phyloP scores from a whole-genome alignment of 2,888 invertebrate genomes.

The Archips crataeganus region DNA sequence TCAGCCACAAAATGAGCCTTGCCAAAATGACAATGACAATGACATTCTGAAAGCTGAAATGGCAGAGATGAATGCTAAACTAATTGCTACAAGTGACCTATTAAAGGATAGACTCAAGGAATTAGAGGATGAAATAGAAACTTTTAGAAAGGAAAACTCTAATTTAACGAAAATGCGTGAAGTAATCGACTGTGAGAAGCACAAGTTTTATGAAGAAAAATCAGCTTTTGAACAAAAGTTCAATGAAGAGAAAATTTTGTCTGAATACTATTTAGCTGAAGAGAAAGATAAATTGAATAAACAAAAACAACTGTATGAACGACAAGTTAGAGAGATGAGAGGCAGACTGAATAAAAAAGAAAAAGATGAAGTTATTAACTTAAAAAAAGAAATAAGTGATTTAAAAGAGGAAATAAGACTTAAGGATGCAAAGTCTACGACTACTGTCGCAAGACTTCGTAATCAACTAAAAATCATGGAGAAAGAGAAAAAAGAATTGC shows the following conservation, averaged over 20 bases:
- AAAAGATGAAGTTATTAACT: constrained; percentile 88
- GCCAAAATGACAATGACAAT: constrained; percentile 63
- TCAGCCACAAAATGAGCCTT: constrained; percentile 44
- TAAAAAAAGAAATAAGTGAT: constrained; percentile 88
- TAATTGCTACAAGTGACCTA: constrained; percentile 85
- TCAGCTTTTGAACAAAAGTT: constrained; percentile 85
- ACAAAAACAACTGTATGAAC: constrained; percentile 88
- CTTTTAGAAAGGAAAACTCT: constrained; percentile 83
- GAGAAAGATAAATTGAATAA: constrained; percentile 89
- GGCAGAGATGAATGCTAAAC: constrained; percentile 78
- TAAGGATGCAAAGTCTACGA: constrained; percentile 91
- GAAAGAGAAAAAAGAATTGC: constrained; percentile 88
- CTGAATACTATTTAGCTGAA: constrained; percentile 88
- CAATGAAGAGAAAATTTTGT: constrained; percentile 88
- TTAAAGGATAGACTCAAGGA: constrained; percentile 87
- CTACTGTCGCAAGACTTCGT: constrained; percentile 89
- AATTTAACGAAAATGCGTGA: constrained; percentile 84
- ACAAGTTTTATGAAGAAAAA: constrained; percentile 87
- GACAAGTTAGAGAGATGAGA: constrained; percentile 89
- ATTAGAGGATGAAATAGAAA: constrained; percentile 87
- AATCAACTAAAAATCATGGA: constrained; percentile 91
- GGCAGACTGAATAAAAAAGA: constrained; percentile 89
- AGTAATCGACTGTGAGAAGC: constrained; percentile 87
- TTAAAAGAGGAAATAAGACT: constrained; percentile 88
- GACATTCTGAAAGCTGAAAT: constrained; percentile 70